These are phyloP conservation scores for Nibea albiflora DNA, from an alignment of 2,113 vertebrate genomes.

Conservation along the genomic window DNA sequence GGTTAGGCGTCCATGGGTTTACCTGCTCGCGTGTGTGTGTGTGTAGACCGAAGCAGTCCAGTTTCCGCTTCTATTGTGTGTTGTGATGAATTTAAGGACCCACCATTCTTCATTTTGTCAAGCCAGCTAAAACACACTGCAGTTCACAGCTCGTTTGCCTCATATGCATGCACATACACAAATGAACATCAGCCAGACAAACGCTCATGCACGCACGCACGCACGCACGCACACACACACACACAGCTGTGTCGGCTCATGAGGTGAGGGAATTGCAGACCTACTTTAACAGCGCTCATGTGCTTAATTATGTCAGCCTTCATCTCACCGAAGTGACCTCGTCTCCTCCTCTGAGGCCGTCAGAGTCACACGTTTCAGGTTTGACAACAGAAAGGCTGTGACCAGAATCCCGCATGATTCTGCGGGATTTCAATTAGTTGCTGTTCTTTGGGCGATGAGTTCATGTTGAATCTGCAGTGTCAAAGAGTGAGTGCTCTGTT, in stretches of 20 bases:
- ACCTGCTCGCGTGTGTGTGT: slow-evolving; percentile 44
- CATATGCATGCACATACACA: slow-evolving; percentile 39
- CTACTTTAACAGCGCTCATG: slow-evolving; percentile 64
- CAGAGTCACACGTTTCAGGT: slow-evolving; percentile 1
- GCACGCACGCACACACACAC: slow-evolving; percentile 17
- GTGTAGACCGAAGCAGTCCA: slow-evolving; percentile 42
- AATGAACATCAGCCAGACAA: slow-evolving; percentile 33
- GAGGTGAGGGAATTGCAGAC: slow-evolving; percentile 64
- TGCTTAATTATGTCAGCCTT: slow-evolving; percentile 70
- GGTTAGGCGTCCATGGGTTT: slow-evolving; percentile 37
- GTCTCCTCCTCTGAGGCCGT: slow-evolving; percentile 26
- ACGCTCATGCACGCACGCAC: slow-evolving; percentile 18
- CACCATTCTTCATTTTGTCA: slow-evolving; percentile 79
- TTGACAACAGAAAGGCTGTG: slow-evolving; percentile 19
- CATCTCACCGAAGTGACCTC: slow-evolving; percentile 26
- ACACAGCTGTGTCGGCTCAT: slow-evolving; percentile 36
- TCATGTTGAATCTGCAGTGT: not conserved
- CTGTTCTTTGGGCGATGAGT: not conserved
- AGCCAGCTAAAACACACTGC: slow-evolving; percentile 50
- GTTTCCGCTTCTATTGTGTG: slow-evolving; percentile 60
- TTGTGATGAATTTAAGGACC: slow-evolving; percentile 66
- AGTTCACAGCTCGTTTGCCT: slow-evolving; percentile 47
- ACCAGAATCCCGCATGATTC: slow-evolving; percentile 1
- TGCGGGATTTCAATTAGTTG: slow-evolving; percentile 9
- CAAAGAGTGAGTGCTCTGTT: not conserved